Evolutionary conservation across 1,140 invertebrate species (phyloP).

Genomic region (Leptonema lineaticorne): DNA sequence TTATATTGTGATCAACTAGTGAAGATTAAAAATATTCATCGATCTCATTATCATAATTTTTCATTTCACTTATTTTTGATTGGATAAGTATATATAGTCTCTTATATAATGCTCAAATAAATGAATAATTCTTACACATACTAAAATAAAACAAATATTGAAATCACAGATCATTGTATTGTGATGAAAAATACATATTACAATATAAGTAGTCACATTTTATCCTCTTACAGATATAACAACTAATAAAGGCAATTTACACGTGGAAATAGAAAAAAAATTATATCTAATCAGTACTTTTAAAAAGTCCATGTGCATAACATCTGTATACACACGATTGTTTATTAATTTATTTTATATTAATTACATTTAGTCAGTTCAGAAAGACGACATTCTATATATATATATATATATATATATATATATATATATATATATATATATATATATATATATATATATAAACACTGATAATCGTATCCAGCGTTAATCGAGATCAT

Average conservation of each 20-base stretch:
- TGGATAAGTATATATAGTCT: no score
- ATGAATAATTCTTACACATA: no score
- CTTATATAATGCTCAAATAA: no score
- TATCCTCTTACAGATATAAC: not conserved
- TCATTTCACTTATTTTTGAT: no score
- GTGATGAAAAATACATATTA: slow-evolving; percentile 41
- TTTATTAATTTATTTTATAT: slow-evolving; percentile 11
- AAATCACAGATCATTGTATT: slow-evolving; percentile 43
- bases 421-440: slow-evolving; percentile 10
- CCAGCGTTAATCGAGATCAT: slow-evolving; percentile 23
- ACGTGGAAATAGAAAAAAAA: slow-evolving; percentile 30
- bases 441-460: slow-evolving; percentile 9
- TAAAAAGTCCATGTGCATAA: slow-evolving; percentile 12
- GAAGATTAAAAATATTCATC: no score
- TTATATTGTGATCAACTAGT: no score
- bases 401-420: no score
- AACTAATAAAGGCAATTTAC: slow-evolving; percentile 19
- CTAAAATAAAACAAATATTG: slow-evolving; percentile 28
- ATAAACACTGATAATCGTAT: slow-evolving; percentile 7
- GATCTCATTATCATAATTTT: no score
- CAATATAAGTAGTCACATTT: slow-evolving; percentile 26
- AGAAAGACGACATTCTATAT: slow-evolving; percentile 20
- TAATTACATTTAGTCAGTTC: slow-evolving; percentile 26
- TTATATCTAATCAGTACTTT: slow-evolving; percentile 42
- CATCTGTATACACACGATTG: not conserved